Evolutionary conservation across 2,113 vertebrate species (phyloP).

Genomic region (Prunella himalayana): DNA sequence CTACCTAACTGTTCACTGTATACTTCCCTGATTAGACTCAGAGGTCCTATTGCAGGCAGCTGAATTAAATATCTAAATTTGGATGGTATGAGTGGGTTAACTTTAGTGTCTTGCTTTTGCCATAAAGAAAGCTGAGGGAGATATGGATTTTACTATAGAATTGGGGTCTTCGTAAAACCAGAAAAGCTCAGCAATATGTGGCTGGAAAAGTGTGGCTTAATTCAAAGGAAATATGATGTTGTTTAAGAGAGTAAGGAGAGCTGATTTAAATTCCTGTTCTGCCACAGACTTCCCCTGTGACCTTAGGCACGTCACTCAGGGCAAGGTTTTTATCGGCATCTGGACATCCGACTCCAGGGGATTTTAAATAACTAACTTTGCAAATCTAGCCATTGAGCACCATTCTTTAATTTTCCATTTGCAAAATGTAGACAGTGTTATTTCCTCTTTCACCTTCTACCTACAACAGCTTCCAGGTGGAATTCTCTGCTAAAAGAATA

Average conservation of each 20-base stretch:
- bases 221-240: not conserved
- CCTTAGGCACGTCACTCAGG: not conserved
- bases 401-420: not conserved
- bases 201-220: not conserved
- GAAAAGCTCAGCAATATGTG: not conserved
- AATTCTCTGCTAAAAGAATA: not conserved
- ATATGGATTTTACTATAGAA: not conserved
- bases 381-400: not conserved
- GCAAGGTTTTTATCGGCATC: not conserved
- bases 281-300: not conserved
- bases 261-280: conserved; percentile 25
- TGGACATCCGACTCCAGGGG: not conserved
- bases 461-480: not conserved
- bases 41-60: not conserved
- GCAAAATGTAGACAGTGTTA: not conserved
- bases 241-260: not conserved
- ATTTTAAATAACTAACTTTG: not conserved
- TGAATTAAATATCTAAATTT: not conserved
- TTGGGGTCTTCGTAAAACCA: not conserved
- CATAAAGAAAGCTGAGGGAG: not conserved
- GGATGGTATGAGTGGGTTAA: not conserved
- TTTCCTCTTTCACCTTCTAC: not conserved
- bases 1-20: not conserved
- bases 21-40: not conserved
- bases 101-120: not conserved